Percentiles rank a stretch among this genome's conserved stretches.
These are phyloP conservation scores for Gila orcuttii DNA, from an alignment of 2,113 vertebrate genomes.

Conservation along the genomic window DNA sequence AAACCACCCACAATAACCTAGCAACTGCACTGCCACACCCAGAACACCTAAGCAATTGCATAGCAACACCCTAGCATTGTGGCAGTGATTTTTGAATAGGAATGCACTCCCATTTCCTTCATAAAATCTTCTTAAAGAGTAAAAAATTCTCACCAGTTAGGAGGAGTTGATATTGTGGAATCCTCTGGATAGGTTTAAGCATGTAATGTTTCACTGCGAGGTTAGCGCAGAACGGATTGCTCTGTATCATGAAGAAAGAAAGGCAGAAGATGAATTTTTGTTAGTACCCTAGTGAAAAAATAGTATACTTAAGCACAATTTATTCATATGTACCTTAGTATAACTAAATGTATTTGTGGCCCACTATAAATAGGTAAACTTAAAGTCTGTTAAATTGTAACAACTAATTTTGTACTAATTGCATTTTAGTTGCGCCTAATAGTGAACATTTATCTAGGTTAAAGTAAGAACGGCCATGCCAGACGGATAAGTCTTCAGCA, in stretches of 20 bases:
- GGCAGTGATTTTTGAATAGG: neutral
- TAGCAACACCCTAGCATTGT: neutral
- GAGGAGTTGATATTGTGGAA: conserved; percentile 94
- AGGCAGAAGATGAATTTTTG: neutral
- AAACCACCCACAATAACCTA: neutral
- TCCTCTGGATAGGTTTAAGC: conserved; percentile 96
- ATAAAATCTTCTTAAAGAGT: neutral
- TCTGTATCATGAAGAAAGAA: conserved; percentile 71
- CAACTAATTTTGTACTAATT: no score
- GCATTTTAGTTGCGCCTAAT: no score
- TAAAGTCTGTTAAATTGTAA: no score
- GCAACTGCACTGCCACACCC: neutral
- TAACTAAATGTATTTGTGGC: no score
- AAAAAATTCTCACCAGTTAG: conserved; percentile 83
- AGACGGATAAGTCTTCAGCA: no score
- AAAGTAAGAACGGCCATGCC: no score
- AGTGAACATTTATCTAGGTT: no score
- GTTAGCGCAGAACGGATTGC: conserved; percentile 88
- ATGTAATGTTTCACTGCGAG: conserved; percentile 95
- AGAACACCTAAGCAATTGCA: neutral
- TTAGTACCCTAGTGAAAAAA: no score
- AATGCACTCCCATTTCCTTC: neutral
- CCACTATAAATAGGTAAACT: no score
- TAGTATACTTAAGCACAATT: no score
- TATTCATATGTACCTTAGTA: no score